A percentile compares a stretch with the other conserved stretches of the same genome.
phyloP scores from a whole-genome alignment of 2,888 invertebrate species.

The Xestia xanthographa region DNA sequence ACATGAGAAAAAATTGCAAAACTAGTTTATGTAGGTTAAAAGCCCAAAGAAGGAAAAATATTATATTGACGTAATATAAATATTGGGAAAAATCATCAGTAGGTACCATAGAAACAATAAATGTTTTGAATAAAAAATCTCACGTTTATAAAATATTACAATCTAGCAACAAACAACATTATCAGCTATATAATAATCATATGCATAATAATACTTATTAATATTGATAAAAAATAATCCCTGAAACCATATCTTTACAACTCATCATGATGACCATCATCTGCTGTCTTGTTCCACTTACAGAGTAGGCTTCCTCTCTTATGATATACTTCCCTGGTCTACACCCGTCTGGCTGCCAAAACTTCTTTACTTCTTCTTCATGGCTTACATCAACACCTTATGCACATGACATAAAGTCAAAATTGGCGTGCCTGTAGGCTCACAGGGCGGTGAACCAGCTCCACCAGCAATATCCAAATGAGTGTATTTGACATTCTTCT shows the following conservation, averaged over 20 bases:
- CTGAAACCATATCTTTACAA: background rate
- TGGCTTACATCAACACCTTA: conserved; percentile 78
- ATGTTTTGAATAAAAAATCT: background rate
- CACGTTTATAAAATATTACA: background rate
- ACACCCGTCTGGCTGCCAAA: background rate
- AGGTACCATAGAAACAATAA: too few species aligned
- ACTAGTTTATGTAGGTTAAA: background rate
- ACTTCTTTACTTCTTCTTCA: background rate
- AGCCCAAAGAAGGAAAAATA: background rate
- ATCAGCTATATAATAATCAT: conserved; percentile 25
- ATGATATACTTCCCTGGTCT: background rate
- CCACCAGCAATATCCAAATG: conserved; percentile 95
- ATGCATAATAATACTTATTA: background rate
- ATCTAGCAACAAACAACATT: background rate
- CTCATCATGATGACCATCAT: background rate
- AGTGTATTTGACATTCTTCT: conserved; percentile 94
- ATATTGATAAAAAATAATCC: conserved; percentile 21
- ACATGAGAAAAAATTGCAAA: background rate
- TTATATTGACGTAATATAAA: background rate
- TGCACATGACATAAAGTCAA: conserved; percentile 91
- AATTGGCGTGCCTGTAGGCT: conserved; percentile 93
- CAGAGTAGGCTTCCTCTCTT: background rate
- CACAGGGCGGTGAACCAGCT: conserved; percentile 92
- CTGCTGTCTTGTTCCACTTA: background rate
- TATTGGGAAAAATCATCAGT: too few species aligned